Evolutionary conservation across 1,140 invertebrate species (phyloP), one percentile per base, ranked within the genome.

Genomic region (Holcopasites calliopsidis): DNA sequence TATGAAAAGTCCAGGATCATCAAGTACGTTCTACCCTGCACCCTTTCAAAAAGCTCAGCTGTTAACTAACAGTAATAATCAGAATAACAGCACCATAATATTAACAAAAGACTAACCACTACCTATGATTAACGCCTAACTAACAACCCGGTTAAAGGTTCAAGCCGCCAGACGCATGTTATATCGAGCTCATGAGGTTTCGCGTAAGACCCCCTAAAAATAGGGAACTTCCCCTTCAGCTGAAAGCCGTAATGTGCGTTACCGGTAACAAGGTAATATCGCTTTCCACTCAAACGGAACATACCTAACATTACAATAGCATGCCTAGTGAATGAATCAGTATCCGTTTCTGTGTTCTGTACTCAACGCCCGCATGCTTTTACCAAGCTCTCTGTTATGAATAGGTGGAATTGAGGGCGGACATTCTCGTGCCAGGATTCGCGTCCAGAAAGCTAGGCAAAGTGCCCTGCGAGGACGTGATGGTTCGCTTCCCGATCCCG

Each of bases 81-180:
- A 16, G 3, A 11, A 21, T 13, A 23, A n/a, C 16, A 8, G 33
- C 18, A 28, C 2, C 21, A 4, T n/a, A 16, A 18, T 42, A 18
- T 33, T 66, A 66, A 66, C 47, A 13, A 55, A 16, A 7, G 0
- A 4, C 35, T 69, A 55, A 38, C 38, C 35, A 18, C 42, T 11
- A 70, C 31, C 76, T 80, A 82, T 50, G 13, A 70, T 40, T 80
- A 80, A 81, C 58, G 13, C 16, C 2, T n/a, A 38, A 79, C 65
- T 81, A 84, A n/a, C 8, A 13, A 84, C 57, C 40, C 62, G 73
- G 82, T 86, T 87, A 44, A 90, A 97, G 97, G 92, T 98, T 99
- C 92, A 97, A 98, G 90, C 99, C 99, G 60, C 97, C 99, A 21
- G 99, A 99, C 94, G 99, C 98, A 84, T 99, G 97, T 91, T 99